Evolutionary conservation across 1,140 invertebrate species (phyloP).

Genomic region (Drosophila insularis): DNA sequence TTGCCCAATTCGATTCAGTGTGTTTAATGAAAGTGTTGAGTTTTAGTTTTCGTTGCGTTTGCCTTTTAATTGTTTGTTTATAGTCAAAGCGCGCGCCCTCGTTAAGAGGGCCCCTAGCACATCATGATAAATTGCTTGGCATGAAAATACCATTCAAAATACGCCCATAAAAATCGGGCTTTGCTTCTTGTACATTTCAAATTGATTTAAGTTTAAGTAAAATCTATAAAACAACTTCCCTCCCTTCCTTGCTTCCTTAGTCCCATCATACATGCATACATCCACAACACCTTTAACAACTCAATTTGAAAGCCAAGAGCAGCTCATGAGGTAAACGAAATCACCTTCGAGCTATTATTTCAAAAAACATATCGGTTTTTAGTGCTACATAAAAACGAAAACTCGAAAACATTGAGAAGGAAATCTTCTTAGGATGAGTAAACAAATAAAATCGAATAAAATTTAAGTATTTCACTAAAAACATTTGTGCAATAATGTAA

Average conservation of each 20-base stretch:
- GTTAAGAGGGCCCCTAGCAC: conserved; percentile 53
- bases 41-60: conserved; percentile 71
- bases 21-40: conserved; percentile 76
- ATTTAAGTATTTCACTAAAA: conserved; percentile 45
- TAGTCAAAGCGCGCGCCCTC: conserved; percentile 65
- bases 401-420: conserved; percentile 18
- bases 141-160: conserved; percentile 70
- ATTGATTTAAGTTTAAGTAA: conserved; percentile 75
- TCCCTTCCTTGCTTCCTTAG: background rate
- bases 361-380: conserved; percentile 56
- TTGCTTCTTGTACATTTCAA: conserved; percentile 56
- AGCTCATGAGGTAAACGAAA: conserved; percentile 22
- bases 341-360: conserved; percentile 45
- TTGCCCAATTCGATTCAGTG: conserved; percentile 61
- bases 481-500: conserved; percentile 12
- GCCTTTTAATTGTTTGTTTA: conserved; percentile 75
- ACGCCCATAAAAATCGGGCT: conserved; percentile 61
- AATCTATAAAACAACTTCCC: conserved; percentile 66
- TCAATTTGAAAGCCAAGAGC: conserved; percentile 49
- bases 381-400: conserved; percentile 36
- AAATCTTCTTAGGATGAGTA: conserved; percentile 29
- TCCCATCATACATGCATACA: too few species aligned
- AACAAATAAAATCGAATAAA: conserved; percentile 66
- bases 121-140: conserved; percentile 66
- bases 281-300: conserved; percentile 59